Percentiles rank a stretch among this genome's conserved stretches.
Evolutionary conservation across 2,113 vertebrate genomes (phyloP).

Genomic region (Corythornis vintsioides): DNA sequence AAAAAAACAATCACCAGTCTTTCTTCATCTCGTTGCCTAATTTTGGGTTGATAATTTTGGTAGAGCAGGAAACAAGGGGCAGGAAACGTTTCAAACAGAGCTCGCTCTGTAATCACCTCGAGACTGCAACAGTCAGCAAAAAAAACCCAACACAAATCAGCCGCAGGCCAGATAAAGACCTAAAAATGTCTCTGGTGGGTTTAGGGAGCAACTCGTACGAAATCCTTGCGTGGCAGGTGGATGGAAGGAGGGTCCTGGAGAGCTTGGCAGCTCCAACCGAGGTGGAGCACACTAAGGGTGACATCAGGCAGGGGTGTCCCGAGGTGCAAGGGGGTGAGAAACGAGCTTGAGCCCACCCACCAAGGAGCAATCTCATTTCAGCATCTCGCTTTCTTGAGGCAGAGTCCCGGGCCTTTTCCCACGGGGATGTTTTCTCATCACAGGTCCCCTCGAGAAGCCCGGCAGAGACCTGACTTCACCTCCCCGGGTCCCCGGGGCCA

Average conservation of each 20-base stretch:
- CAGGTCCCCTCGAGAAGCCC: neutral
- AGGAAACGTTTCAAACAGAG: neutral
- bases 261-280: neutral
- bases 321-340: rapidly evolving
- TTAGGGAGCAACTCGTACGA: rapidly evolving
- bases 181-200: neutral
- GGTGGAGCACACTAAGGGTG: neutral
- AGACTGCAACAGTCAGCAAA: neutral
- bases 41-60: neutral
- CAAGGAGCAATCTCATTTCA: neutral
- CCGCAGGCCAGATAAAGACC: neutral
- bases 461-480: neutral
- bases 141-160: neutral
- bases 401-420: rapidly evolving
- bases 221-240: rapidly evolving
- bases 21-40: neutral
- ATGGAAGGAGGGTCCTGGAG: rapidly evolving
- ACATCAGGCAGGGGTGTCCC: neutral
- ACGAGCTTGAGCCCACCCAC: rapidly evolving
- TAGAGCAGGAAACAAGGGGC: neutral
- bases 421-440: rapidly evolving
- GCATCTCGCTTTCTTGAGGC: neutral
- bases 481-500: neutral
- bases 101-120: neutral
- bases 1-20: too few relatives aligned